Base-by-base conservation (phyloP, 2,888 invertebrate genomes). In the Pollenia amentaria region DNA sequence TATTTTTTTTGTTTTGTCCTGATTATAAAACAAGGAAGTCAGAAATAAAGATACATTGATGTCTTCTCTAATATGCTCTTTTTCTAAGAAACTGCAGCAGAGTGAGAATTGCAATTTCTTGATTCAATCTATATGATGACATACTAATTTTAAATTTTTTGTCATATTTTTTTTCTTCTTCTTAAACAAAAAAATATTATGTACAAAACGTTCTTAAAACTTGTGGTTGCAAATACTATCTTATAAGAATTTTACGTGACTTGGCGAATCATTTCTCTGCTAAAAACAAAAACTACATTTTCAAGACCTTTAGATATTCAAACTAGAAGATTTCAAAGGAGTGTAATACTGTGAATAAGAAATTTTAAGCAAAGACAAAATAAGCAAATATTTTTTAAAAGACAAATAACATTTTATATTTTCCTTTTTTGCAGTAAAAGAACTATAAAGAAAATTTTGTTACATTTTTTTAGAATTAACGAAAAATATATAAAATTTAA, bases 201-300 rank as follows among this genome's bases (percentile, higher is more conserved):
- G 46, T n/a, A 64, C 72, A 78, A 78, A 84, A 44, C 57, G 57
- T 82, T 62, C 76, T 57, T 38, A 67, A 55, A 64, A 75, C n/a
- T 72, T 79, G 73, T 62, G 79, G 75, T 64, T 16, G 44, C n/a
- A 80, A 73, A 64, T 16, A 53, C 55, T 62, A 46, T 18, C 11
- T 16, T 18, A 60, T 18, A 76, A 72, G 42, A 73, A 18, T 67
- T 73, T 48, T 80, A 85, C 81, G 85, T 85, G 85, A 85, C 81
- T 85, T 85, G 81, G 70, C 65, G 55, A 80, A n/a, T 53, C 4
- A 53, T 77, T 40, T 60, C 29, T 46, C 14, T 8, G 42, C 73
- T 14, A 12, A 72, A 21, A 60, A 21, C 48, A 65, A 21, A 53
- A 12, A 60, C 44, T n/a, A 67, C 48, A 29, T 40, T n/a, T 21